Percentiles rank a stretch among this genome's conserved stretches.
Conservation (phyloP, 23 tunicate species). For the Corella eumyota region DNA sequence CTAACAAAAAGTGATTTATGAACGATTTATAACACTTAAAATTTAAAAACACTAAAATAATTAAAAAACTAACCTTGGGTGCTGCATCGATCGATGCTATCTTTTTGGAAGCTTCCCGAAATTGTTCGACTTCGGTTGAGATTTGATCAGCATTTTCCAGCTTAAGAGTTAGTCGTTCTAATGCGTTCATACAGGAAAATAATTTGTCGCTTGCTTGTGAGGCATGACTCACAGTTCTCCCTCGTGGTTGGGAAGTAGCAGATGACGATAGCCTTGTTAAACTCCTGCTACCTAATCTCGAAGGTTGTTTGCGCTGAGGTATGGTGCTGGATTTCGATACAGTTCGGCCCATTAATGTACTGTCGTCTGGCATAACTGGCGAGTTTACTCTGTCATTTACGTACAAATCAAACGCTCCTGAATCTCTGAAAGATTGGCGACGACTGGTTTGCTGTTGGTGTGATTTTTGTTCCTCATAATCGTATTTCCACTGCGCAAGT, state of each 20-base stretch:
- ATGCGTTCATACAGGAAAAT: constrained; percentile 29
- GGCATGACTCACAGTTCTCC: constrained; percentile 8
- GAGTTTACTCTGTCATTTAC: constrained; percentile 6
- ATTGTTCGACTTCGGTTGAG: constrained; percentile 12
- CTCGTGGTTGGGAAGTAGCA: not conserved
- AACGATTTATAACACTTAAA: too few species aligned
- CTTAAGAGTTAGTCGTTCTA: constrained; percentile 25
- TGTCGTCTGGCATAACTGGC: not conserved
- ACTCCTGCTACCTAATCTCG: not conserved
- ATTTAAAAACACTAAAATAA: too few species aligned
- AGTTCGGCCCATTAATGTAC: not conserved
- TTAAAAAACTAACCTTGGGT: too few species aligned
- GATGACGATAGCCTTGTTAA: not conserved
- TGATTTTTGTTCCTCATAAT: not conserved
- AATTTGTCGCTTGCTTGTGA: constrained; percentile 33
- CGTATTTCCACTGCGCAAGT: not conserved
- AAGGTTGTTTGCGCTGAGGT: not conserved
- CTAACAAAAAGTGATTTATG: too few species aligned
- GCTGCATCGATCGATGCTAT: too few species aligned
- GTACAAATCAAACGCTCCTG: constrained; percentile 19
- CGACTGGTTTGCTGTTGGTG: not conserved
- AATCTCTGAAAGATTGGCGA: constrained; percentile 2
- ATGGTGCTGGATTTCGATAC: not conserved
- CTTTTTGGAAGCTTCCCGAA: constrained; percentile 8
- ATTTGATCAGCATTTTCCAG: constrained; percentile 16